Evolutionary conservation across 2,797 vertebrate genomes (phyloP), one percentile per base, ranked within the genome.

Genomic region (Notamacropus eugenii): DNA sequence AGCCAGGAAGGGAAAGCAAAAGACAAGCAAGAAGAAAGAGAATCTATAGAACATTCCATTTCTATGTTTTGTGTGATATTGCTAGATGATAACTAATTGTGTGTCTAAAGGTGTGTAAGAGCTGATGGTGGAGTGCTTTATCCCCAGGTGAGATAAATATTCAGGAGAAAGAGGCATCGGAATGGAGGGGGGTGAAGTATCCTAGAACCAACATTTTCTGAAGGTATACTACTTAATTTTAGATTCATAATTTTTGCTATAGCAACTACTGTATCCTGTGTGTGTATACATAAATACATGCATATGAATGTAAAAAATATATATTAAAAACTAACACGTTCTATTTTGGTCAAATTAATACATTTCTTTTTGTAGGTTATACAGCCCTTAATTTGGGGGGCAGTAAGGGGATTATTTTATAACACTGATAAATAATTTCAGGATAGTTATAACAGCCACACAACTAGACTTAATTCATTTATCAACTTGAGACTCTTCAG

Each of bases 391-490:
- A 96, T 46, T 27, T 98, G 0, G 34, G 34, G 22, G 54, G 1
- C 94, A 97, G 74, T 93, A 94, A 55, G 46, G 27, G 52, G 97
- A 96, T 97, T 59, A 96, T 97, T 97, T 92, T 93, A 55, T 93
- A 97, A 98, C 57, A 27, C 12, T 95, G 57, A 96, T 90, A 96
- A 98, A 97, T 96, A 98, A 97, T 97, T 97, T 40, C 50, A 97
- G 3, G 50, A 97, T 94, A 97, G 90, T 94, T 97, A 93, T 24
- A 98, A 95, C 50, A 94, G 0, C 93, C 96, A 97, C 92, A 95
- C 91, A 96, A 54, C 97, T 13, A 95, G 93, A 93, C 14, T 95
- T 62, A 97, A 98, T 98, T 98, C 96, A 98, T 97, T 98, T 97
- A 97, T 97, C 95, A 97, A 94, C 95, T 95, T 96, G 97, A 96